Conservation (phyloP, 2,113 vertebrate species). For the Dendrocopos noguchii region DNA sequence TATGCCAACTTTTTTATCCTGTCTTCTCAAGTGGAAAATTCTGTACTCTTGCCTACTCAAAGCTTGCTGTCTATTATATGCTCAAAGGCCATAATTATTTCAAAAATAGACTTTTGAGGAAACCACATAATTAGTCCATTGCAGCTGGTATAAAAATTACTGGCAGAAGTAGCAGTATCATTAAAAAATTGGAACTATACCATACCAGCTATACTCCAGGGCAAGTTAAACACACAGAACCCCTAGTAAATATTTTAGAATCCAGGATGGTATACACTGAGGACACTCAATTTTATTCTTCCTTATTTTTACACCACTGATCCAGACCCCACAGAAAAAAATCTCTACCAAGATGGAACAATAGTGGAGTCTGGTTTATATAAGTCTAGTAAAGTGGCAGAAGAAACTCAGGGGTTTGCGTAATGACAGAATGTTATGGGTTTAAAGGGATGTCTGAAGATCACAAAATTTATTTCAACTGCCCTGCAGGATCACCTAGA, state of each 20-base stretch:
- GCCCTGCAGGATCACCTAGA: no score
- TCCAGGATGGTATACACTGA: background rate
- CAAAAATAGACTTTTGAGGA: constrained; percentile 75
- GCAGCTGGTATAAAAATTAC: constrained; percentile 75
- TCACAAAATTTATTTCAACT: no score
- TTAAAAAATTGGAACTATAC: constrained; percentile 76
- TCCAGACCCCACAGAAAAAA: background rate
- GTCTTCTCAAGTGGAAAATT: constrained; percentile 22
- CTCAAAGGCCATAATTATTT: constrained; percentile 75
- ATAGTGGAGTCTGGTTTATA: background rate
- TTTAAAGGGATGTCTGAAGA: no score
- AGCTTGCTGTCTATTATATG: constrained; percentile 55
- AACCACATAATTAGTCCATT: constrained; percentile 75
- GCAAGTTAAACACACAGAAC: constrained; percentile 64
- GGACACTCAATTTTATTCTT: background rate
- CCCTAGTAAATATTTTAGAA: constrained; percentile 58
- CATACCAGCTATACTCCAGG: constrained; percentile 55
- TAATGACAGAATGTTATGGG: no score
- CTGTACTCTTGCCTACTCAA: constrained; percentile 25
- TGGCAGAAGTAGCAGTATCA: constrained; percentile 68
- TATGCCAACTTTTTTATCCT: constrained; percentile 4
- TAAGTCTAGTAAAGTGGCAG: background rate
- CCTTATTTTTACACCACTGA: constrained; percentile 4
- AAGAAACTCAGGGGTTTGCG: background rate
- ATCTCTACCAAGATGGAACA: background rate